Conservation (phyloP, 2,888 invertebrate genomes). For the Argyresthia albistria region DNA sequence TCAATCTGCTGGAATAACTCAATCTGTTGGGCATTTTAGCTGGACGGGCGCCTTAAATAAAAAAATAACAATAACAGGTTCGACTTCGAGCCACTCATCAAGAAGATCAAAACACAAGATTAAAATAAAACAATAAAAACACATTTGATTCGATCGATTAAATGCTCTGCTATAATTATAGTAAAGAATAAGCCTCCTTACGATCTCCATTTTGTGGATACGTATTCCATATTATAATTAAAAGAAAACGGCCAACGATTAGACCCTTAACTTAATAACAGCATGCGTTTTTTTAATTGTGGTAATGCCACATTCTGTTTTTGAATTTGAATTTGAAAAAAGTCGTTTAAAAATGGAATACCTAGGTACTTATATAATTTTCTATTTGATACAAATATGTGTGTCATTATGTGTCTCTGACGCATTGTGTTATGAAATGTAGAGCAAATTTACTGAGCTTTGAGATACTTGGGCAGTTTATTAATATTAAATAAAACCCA, state of each 20-base stretch:
- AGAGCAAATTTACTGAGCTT: no score
- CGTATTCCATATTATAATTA: slow-evolving; percentile 22
- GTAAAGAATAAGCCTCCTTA: slow-evolving; percentile 17
- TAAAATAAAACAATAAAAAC: slow-evolving; percentile 8
- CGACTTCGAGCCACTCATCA: neutral
- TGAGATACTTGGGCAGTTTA: no score
- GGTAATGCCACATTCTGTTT: slow-evolving; percentile 16
- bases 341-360: neutral
- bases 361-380: neutral
- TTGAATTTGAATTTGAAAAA: slow-evolving; percentile 10
- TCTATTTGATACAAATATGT: neutral
- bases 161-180: slow-evolving; percentile 26
- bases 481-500: no score
- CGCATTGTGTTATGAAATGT: no score
- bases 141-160: slow-evolving; percentile 22
- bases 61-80: neutral
- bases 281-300: slow-evolving; percentile 45
- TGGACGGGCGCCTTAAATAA: no score
- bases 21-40: no score
- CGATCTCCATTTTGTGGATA: slow-evolving; percentile 26
- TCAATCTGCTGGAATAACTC: no score
- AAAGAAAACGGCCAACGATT: slow-evolving; percentile 34
- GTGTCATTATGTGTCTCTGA: neutral
- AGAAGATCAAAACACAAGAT: slow-evolving; percentile 3
- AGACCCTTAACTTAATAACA: slow-evolving; percentile 41